Evolutionary conservation across 2,797 vertebrate species (phyloP), one percentile per base, ranked within the genome.

Genomic region (Ctenosaura bakeri): DNA sequence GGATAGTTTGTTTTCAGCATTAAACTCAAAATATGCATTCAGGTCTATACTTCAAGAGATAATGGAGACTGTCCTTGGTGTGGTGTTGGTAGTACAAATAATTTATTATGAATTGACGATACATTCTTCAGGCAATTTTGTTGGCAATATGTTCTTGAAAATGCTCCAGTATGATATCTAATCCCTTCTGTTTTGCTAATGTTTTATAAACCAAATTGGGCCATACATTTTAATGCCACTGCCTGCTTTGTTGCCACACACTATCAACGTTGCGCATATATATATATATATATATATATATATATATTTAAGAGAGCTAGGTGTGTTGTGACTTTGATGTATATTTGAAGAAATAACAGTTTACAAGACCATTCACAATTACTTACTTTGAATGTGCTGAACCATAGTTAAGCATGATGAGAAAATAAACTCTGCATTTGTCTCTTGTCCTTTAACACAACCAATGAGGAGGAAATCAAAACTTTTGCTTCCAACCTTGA

Each of bases 101-200:
- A 69, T 38, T 7, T 82, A 91, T n/a, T 78, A 46, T 91, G 62
- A 66, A 71, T 88, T 92, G 4, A 13, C 76, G 38, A 85, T 94
- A 42, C 73, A 18, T 69, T 32, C 66, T 29, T 38, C 66, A 13
- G 14, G 26, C 24, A 50, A 14, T 50, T 42, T 50, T 16, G 38
- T 29, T 4, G 59, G 59, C 59, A 62, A 62, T 62, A 62, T 62
- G 20, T 62, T 62, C 59, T 8, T 69, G 24, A 24, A 42, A 69
- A 84, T 69, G 26, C 14, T 32, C 24, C 35, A 66, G 35, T 26
- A 26, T 66, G 24, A 38, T 32, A 66, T 66, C 59, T 62, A 62
- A 24, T 22, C 59, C 59, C 59, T 24, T 62, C 20, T 5, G 5
- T 62, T 62, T 62, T 62, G 0, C 59, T 62, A 62, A 22, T 6